Base-by-base conservation (phyloP, 2,113 vertebrate genomes). In the Garra rufa region DNA sequence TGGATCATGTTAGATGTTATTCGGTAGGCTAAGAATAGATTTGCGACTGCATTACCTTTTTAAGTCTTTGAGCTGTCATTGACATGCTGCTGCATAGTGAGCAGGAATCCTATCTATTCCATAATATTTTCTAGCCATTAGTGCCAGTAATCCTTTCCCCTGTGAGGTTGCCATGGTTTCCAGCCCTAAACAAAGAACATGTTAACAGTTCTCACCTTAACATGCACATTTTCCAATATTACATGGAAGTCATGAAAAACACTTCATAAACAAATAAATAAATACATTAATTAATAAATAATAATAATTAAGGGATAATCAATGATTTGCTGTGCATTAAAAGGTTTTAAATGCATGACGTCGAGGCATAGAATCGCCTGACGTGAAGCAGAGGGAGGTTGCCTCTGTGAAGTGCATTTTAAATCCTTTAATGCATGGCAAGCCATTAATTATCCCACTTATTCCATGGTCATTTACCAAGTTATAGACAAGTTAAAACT, bases 151-250 rank as follows among this genome's bases (percentile, higher is more conserved):
- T 63, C 0, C 46, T 63, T 63, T 61, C 24, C 13, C 14, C 34
- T 61, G 41, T 79, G 41, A 13, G 11, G 76, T 79, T 79, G 57
- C 57, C 38, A 63, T 30, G 57, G 76, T 21, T 46, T 17, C 76
- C 3, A 24, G 76, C 52, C 76, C 9, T 63, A 14, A 44, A 61
- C 38, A 79, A 2, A 9, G 76, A 19, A 43, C 21, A 59, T 79
- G 76, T 46, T 63, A 28, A 63, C 8, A 79, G 76, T 30, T 46
- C 19, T 77, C 75, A 59, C 10, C 30, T 19, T 44, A 43, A 44
- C 57, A 79, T n/a, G n/a, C 14, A 41, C 13, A 26, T 28, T 61
- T 44, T 43, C 8, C 8, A 44, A 10, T 30, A 63, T 79, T 46
- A 30, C 57, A 41, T 10, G 2, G 11, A 24, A 43, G 34, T 78